These are phyloP conservation scores for Montipora capitata DNA, from an alignment of 92 coral and sea anemone genomes.

Conservation along the genomic window DNA sequence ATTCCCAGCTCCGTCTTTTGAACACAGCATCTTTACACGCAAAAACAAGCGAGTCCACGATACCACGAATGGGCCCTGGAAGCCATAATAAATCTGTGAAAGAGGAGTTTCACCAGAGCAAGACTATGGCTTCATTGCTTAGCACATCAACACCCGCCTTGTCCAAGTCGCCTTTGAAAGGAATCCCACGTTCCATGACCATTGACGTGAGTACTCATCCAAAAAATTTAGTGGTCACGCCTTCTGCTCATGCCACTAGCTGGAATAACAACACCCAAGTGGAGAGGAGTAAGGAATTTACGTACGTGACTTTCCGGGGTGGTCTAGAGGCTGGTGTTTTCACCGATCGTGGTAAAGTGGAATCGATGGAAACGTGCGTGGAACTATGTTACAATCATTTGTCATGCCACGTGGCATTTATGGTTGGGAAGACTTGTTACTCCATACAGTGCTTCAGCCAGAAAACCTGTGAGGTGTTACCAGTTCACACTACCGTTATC, in stretches of 20 bases:
- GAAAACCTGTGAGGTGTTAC: constrained; percentile 87
- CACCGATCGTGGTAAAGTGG: constrained; percentile 77
- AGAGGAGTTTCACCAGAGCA: too few relatives aligned
- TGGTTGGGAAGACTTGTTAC: constrained; percentile 85
- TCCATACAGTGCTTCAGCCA: constrained; percentile 93
- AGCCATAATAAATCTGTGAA: too few relatives aligned
- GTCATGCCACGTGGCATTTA: constrained; percentile 88
- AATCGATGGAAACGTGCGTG: constrained; percentile 82
- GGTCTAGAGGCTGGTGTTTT: constrained; percentile 86
- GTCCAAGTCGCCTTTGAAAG: neutral
- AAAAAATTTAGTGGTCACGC: neutral
- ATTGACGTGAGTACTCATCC: neutral
- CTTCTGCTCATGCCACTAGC: neutral
- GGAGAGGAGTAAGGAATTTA: constrained; percentile 69
- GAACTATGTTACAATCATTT: constrained; percentile 69
- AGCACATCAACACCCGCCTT: neutral
- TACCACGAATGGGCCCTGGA: neutral
- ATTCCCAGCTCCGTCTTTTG: neutral
- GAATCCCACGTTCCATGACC: neutral
- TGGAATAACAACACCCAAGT: neutral
- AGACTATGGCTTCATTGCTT: neutral
- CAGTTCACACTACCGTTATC: constrained; percentile 76
- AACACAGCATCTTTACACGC: neutral
- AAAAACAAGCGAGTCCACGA: neutral
- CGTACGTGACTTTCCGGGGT: constrained; percentile 82